These are phyloP conservation scores for Himalopsyche japonica DNA, from an alignment of 2,888 invertebrate species.

Conservation along the genomic window DNA sequence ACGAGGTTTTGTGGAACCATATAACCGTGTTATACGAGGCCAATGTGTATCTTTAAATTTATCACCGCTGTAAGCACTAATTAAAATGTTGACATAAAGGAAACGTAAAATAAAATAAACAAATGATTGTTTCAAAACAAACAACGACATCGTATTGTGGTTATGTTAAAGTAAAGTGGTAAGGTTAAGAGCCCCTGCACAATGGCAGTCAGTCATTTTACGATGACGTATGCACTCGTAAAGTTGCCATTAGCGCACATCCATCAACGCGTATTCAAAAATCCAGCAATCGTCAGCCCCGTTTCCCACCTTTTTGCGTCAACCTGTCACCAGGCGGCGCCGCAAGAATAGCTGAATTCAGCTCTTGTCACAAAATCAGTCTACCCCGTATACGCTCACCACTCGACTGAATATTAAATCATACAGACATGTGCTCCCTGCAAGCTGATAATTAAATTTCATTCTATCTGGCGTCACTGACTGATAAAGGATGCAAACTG, in stretches of 20 bases:
- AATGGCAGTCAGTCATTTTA: neutral
- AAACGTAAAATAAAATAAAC: too few relatives aligned
- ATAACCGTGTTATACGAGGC: too few relatives aligned
- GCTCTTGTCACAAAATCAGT: neutral
- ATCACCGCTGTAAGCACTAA: too few relatives aligned
- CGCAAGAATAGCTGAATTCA: neutral
- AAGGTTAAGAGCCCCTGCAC: neutral
- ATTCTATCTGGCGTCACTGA: too few relatives aligned
- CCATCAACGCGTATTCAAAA: constrained; percentile 5
- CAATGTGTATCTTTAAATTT: too few relatives aligned
- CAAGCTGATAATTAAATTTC: too few relatives aligned
- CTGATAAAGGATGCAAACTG: too few relatives aligned
- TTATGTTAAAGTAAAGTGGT: too few relatives aligned
- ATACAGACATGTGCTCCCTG: neutral
- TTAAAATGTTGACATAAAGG: too few relatives aligned
- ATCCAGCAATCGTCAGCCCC: neutral
- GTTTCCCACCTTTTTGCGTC: neutral
- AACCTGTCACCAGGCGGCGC: neutral
- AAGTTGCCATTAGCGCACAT: constrained; percentile 6
- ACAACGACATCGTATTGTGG: too few relatives aligned
- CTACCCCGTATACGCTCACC: neutral
- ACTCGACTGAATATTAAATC: neutral
- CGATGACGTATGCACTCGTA: constrained; percentile 3
- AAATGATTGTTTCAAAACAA: too few relatives aligned
- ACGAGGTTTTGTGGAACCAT: too few relatives aligned